Conservation (phyloP, 37 sponge, comb jelly and placozoan genomes). For the Haliclona indistincta region DNA sequence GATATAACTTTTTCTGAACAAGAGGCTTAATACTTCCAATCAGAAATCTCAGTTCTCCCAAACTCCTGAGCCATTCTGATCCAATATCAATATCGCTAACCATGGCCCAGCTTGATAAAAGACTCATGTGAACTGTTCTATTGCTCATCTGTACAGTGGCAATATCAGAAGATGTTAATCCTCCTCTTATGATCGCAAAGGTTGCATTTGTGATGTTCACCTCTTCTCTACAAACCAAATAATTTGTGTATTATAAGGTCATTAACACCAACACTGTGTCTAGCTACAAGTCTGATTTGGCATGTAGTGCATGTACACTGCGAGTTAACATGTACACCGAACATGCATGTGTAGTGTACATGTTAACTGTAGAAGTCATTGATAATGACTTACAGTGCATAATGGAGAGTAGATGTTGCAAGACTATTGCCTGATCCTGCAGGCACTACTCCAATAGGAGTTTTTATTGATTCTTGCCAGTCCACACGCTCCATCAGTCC, state of each 20-base stretch:
- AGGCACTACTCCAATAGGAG: conserved; percentile 87
- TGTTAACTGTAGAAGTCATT: no score
- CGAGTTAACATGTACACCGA: no score
- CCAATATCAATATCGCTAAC: conserved; percentile 89
- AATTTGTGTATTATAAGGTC: no score
- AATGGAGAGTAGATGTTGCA: conserved; percentile 63
- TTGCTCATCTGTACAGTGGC: conserved; percentile 48
- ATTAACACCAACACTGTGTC: no score
- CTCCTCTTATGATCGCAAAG: conserved; percentile 76
- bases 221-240: conserved; percentile 66
- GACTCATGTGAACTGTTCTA: conserved; percentile 43
- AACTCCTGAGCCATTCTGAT: conserved; percentile 79
- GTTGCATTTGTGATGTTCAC: conserved; percentile 74
- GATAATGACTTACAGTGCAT: conserved; percentile 46
- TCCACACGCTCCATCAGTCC: conserved; percentile 88
- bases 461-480: conserved; percentile 75
- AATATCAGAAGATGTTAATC: conserved; percentile 62
- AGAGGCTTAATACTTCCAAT: conserved; percentile 63
- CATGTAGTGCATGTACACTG: no score
- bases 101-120: conserved; percentile 78
- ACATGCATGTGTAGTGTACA: no score
- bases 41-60: conserved; percentile 73
- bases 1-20: conserved; percentile 62
- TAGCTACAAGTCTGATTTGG: no score
- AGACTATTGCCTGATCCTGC: conserved; percentile 94